Conservation (phyloP, 1,140 invertebrate species). For the Sipha flava region DNA sequence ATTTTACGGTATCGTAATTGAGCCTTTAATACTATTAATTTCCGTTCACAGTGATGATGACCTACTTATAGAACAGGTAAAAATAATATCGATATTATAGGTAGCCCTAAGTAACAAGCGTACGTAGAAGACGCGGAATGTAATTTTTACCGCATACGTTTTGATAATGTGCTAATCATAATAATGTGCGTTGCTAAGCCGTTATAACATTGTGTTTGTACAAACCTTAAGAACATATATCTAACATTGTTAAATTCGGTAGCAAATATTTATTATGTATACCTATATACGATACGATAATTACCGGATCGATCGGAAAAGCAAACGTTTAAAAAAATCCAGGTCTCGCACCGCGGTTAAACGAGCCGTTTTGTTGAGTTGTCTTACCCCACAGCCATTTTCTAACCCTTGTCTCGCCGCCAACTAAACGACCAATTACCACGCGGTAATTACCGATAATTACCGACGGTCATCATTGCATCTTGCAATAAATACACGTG, state of each 20-base stretch:
- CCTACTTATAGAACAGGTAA: background rate
- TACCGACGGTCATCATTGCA: background rate
- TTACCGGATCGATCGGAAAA: background rate
- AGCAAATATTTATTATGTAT: background rate
- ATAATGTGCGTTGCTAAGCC: background rate
- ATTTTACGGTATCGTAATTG: background rate
- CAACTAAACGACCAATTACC: background rate
- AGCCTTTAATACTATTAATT: background rate
- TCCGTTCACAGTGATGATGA: background rate
- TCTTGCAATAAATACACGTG: background rate
- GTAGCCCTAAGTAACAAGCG: no score
- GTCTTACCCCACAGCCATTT: background rate
- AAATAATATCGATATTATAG: no score
- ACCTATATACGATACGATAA: no score
- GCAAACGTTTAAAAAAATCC: background rate
- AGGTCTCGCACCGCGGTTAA: background rate
- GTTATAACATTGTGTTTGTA: background rate
- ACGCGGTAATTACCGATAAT: background rate
- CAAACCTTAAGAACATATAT: no score
- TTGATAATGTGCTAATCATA: background rate
- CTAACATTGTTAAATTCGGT: background rate
- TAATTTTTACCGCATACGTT: no score
- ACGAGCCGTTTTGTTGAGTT: no score
- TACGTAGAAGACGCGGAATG: no score
- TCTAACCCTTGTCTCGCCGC: background rate